Evolutionary conservation across 2,797 vertebrate species (phyloP).

Genomic region (Macrochelys suwanniensis): DNA sequence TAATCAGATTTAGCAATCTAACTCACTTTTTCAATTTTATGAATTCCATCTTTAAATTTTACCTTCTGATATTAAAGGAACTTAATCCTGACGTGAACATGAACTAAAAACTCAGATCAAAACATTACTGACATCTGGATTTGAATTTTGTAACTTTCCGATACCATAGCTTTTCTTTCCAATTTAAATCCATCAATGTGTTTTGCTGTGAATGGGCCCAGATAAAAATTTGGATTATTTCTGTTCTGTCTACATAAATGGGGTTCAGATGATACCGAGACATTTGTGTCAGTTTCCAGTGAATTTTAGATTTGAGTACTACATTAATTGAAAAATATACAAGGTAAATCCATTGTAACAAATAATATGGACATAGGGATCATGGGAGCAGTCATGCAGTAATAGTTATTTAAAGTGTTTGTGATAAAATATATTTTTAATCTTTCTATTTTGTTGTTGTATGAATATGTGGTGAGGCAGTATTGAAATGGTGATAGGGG

Average conservation of each 20-base stretch:
- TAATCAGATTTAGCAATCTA: neutral
- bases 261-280: rapidly evolving
- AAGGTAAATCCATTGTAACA: neutral
- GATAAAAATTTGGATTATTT: neutral
- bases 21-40: neutral
- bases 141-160: neutral
- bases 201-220: neutral
- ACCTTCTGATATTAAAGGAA: neutral
- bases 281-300: neutral
- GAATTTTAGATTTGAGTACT: slow-evolving; percentile 11
- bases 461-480: neutral
- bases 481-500: neutral
- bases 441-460: neutral
- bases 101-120: neutral
- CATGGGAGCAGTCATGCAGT: neutral
- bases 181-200: neutral
- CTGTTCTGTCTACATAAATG: neutral
- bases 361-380: neutral
- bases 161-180: neutral
- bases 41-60: neutral
- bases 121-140: neutral
- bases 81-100: neutral
- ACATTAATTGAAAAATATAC: neutral
- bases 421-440: neutral
- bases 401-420: neutral